phyloP scores from a whole-genome alignment of 2,113 vertebrate species.

The Euleptes europaea region DNA sequence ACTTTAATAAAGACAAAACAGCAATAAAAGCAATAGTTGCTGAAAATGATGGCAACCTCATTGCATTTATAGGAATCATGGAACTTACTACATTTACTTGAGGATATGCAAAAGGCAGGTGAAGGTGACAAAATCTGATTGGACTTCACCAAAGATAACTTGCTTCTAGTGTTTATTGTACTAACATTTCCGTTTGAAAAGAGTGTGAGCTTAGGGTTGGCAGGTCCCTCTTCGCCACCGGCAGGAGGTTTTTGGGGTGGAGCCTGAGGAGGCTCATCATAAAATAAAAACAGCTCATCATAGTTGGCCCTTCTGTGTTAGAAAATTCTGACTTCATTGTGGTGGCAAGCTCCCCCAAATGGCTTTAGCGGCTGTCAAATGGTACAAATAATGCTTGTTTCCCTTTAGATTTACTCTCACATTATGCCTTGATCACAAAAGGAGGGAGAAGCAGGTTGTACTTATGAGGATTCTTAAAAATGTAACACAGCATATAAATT shows the following conservation, averaged over 20 bases:
- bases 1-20: not conserved
- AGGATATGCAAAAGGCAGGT: not conserved
- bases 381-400: conserved; percentile 27
- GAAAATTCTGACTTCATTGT: conserved; percentile 30
- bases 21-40: not conserved
- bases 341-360: conserved; percentile 35
- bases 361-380: conserved; percentile 30
- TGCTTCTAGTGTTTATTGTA: not conserved
- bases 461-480: not conserved
- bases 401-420: conserved; percentile 7
- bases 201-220: too few relatives aligned
- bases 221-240: too few relatives aligned
- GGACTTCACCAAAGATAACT: conserved; percentile 5
- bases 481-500: not conserved
- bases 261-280: too few relatives aligned
- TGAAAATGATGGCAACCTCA: not conserved
- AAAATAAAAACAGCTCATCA: too few relatives aligned
- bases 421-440: conserved; percentile 22
- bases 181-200: conserved; percentile 1
- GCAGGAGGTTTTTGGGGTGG: too few relatives aligned
- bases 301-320: conserved; percentile 21
- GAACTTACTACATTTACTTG: not conserved
- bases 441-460: conserved; percentile 16
- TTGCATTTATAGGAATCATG: not conserved
- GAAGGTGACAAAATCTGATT: not conserved